phyloP scores from a whole-genome alignment of 2,797 vertebrate species.

The Clarias fuscus region DNA sequence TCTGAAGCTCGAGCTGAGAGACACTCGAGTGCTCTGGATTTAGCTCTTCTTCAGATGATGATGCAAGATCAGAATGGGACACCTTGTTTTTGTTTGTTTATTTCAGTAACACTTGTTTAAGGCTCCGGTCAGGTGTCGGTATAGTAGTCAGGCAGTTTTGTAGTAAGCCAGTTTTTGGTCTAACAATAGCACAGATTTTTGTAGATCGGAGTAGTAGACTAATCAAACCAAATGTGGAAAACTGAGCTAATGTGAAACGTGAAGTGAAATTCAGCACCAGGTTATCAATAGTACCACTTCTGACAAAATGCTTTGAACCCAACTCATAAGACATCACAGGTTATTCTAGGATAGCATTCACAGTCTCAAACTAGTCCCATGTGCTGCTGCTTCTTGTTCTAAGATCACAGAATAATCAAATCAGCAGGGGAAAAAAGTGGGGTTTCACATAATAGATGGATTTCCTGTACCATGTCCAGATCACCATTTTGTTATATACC shows the following conservation, averaged over 20 bases:
- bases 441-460: background rate
- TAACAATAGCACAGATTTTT: conserved; percentile 1
- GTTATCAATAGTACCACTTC: conserved; percentile 11
- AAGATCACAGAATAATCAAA: background rate
- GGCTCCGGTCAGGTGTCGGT: conserved; percentile 22
- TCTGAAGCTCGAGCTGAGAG: background rate
- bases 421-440: background rate
- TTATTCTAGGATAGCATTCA: background rate
- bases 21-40: background rate
- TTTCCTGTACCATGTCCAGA: conserved; percentile 1
- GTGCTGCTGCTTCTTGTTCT: background rate
- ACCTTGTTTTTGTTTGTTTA: background rate
- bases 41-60: background rate
- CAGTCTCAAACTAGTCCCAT: conserved; percentile 2
- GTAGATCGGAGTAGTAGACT: background rate
- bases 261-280: background rate
- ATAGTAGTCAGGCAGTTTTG: conserved; percentile 26
- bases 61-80: background rate
- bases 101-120: conserved; percentile 28
- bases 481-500: background rate
- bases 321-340: background rate
- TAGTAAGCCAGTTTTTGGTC: conserved; percentile 22
- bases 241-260: background rate
- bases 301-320: conserved; percentile 3
- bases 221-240: background rate